phyloP scores from a whole-genome alignment of 2,888 invertebrate genomes.

The Mechanitis mazaeus region DNA sequence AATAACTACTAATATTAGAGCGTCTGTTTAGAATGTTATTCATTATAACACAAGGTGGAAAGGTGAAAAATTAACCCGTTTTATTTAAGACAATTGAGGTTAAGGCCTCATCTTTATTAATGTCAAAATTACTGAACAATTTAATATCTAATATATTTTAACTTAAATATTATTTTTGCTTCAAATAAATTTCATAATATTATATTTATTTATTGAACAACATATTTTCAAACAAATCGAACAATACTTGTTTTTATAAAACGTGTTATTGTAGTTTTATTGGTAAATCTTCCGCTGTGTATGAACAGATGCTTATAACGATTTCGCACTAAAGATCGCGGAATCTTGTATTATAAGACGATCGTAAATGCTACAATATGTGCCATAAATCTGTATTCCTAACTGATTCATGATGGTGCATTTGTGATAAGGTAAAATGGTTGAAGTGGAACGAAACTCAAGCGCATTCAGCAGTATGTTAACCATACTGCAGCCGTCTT shows the following conservation, averaged over 20 bases:
- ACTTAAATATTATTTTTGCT: no score
- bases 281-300: background rate
- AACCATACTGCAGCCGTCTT: background rate
- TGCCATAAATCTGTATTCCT: background rate
- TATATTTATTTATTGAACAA: no score
- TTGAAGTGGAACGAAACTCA: conserved; percentile 6
- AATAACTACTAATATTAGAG: conserved; percentile 49
- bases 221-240: no score
- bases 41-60: conserved; percentile 17
- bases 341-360: background rate
- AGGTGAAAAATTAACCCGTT: conserved; percentile 14
- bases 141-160: no score
- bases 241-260: no score
- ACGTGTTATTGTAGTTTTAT: background rate
- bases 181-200: no score
- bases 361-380: conserved; percentile 1
- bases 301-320: conserved; percentile 2
- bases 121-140: no score
- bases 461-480: conserved; percentile 4
- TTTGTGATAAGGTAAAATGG: conserved; percentile 4
- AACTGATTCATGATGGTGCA: conserved; percentile 5
- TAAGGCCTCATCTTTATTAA: background rate
- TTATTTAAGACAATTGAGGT: background rate
- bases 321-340: no score
- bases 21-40: conserved; percentile 35